Evolutionary conservation across 2,888 invertebrate species (phyloP).

Genomic region (Netelia virgata): DNA sequence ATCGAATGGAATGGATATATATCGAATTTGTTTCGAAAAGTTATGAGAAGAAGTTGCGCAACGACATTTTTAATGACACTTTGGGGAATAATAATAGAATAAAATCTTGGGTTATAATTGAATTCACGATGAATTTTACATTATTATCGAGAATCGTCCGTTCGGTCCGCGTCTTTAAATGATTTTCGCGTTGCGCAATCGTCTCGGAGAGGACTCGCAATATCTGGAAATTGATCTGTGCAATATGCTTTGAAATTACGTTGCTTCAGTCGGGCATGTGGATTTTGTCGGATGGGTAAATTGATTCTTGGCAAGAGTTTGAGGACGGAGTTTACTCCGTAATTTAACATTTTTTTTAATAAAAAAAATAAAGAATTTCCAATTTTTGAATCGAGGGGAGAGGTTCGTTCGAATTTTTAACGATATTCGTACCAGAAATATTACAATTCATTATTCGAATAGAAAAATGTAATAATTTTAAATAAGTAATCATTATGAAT

Average conservation of each 20-base stretch:
- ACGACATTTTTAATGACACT: constrained; percentile 18
- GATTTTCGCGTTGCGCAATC: constrained; percentile 16
- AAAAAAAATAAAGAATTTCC: not conserved
- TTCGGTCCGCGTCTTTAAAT: constrained; percentile 7
- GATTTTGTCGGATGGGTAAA: constrained; percentile 9
- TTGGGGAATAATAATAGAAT: constrained; percentile 16
- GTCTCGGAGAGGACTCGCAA: constrained; percentile 1
- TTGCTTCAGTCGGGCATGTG: not conserved
- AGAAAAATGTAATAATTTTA: too few relatives aligned
- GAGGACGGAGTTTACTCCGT: not conserved
- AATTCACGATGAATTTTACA: constrained; percentile 24
- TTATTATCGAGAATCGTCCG: constrained; percentile 15
- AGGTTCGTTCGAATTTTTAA: not conserved
- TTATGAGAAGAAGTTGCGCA: constrained; percentile 31
- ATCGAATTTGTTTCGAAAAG: constrained; percentile 23
- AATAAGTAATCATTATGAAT: too few relatives aligned
- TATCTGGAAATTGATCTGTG: constrained; percentile 1
- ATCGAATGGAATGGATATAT: constrained; percentile 48
- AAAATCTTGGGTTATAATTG: constrained; percentile 49
- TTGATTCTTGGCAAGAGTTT: constrained; percentile 24
- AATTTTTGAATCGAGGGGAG: not conserved
- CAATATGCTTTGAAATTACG: constrained; percentile 8
- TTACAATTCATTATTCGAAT: too few relatives aligned
- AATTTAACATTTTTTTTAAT: not conserved
- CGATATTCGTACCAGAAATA: not conserved